Percentiles rank a stretch among this genome's conserved stretches.
Evolutionary conservation across 2,113 vertebrate genomes (phyloP).

Genomic region (Peucedramus taeniatus): DNA sequence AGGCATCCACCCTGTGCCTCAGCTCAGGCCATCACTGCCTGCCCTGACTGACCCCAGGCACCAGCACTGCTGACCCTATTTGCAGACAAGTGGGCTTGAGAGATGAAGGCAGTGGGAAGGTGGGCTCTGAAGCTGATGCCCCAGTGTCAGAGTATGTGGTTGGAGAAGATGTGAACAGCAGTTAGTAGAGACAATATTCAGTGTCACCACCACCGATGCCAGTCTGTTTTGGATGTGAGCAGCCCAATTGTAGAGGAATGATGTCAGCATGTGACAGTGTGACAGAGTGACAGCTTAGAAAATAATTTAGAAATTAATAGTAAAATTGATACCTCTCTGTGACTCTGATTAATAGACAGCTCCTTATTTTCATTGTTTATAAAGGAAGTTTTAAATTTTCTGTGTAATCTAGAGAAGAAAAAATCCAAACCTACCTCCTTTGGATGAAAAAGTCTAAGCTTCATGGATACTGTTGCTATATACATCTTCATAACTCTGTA

Average conservation of each 20-base stretch:
- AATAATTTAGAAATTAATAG: neutral
- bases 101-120: neutral
- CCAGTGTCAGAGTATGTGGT: neutral
- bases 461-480: conserved; percentile 20
- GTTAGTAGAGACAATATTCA: neutral
- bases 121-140: neutral
- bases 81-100: neutral
- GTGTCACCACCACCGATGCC: neutral
- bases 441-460: neutral
- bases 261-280: neutral
- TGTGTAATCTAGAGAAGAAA: neutral
- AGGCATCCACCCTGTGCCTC: neutral
- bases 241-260: neutral
- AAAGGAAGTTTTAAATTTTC: neutral
- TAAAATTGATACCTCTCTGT: neutral
- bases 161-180: neutral
- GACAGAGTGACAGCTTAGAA: neutral
- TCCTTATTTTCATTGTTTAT: neutral
- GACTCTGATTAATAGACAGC: neutral
- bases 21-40: neutral
- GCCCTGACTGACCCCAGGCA: neutral
- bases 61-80: neutral
- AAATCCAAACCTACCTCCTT: neutral
- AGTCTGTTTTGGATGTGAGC: neutral
- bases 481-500: neutral